phyloP scores from a whole-genome alignment of 2,113 vertebrate species.

The Pseudolaguvia tuberculata region DNA sequence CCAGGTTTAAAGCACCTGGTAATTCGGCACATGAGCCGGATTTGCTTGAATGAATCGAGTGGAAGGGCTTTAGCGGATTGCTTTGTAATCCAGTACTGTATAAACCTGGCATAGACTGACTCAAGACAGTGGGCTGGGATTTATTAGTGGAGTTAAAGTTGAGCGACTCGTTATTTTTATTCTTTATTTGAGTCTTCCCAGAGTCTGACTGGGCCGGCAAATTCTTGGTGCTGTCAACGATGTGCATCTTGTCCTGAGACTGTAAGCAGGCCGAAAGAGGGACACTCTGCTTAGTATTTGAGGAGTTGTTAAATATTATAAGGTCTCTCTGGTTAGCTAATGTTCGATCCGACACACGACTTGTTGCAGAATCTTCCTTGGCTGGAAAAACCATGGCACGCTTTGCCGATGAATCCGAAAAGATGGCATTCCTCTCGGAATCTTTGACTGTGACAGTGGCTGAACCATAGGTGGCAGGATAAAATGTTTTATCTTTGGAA shows the following conservation, averaged over 20 bases:
- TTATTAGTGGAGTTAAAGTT: constrained; percentile 59
- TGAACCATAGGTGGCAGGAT: constrained; percentile 48
- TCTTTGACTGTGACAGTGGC: constrained; percentile 40
- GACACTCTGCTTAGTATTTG: constrained; percentile 26
- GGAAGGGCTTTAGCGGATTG: constrained; percentile 54
- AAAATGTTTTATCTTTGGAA: constrained; percentile 58
- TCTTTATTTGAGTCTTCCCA: constrained; percentile 52
- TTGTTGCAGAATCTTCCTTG: constrained; percentile 56
- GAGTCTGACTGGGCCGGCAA: constrained; percentile 48
- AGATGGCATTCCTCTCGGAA: constrained; percentile 42
- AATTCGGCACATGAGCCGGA: constrained; percentile 55
- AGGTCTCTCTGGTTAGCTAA: constrained; percentile 49
- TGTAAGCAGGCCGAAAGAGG: constrained; percentile 44
- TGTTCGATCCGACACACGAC: constrained; percentile 35
- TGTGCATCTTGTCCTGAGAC: constrained; percentile 45
- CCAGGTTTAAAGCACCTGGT: constrained; percentile 52
- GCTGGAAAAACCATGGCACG: constrained; percentile 46
- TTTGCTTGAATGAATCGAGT: constrained; percentile 57
- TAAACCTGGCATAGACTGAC: constrained; percentile 49
- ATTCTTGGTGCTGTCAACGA: constrained; percentile 44
- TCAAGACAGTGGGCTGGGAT: constrained; percentile 50
- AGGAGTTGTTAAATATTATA: constrained; percentile 43
- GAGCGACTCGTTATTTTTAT: constrained; percentile 61
- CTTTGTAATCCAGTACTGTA: constrained; percentile 49
- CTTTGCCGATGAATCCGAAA: constrained; percentile 56